Conservation (phyloP, 2,888 invertebrate genomes). For the Morinoia aosen region DNA sequence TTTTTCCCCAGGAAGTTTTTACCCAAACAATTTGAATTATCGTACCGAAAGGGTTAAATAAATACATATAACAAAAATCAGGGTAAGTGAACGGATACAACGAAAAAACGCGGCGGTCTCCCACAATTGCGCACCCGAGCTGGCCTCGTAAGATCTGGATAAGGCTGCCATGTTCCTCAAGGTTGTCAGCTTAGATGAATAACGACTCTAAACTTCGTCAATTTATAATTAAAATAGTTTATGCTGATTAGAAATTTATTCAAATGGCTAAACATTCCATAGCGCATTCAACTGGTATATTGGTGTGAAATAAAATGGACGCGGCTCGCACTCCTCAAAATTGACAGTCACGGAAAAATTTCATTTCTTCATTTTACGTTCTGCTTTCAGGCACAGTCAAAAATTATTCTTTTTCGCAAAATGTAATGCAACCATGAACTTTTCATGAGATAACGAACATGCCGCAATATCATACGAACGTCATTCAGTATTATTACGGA, state of each 20-base stretch:
- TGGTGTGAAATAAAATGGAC: not conserved
- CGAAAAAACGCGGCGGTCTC: not conserved
- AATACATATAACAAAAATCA: not conserved
- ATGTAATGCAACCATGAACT: not conserved
- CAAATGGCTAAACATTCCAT: not conserved
- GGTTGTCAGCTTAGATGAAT: no score
- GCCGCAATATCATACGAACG: no score
- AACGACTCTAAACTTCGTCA: not conserved
- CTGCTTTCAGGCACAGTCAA: no score
- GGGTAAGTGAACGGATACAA: not conserved
- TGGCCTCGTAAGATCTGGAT: not conserved
- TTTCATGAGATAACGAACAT: no score
- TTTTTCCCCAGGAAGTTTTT: no score
- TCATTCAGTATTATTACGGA: no score
- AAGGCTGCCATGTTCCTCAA: no score
- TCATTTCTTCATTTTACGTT: no score
- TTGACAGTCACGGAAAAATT: no score
- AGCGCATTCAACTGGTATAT: not conserved
- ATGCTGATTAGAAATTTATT: not conserved
- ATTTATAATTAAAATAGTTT: not conserved
- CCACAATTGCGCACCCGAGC: not conserved
- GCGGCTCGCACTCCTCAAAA: no score
- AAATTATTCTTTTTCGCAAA: not conserved
- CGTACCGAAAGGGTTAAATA: no score
- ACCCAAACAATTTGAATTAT: no score